Evolutionary conservation across 1,140 invertebrate species (phyloP).

Genomic region (Coenobita brevimanus): DNA sequence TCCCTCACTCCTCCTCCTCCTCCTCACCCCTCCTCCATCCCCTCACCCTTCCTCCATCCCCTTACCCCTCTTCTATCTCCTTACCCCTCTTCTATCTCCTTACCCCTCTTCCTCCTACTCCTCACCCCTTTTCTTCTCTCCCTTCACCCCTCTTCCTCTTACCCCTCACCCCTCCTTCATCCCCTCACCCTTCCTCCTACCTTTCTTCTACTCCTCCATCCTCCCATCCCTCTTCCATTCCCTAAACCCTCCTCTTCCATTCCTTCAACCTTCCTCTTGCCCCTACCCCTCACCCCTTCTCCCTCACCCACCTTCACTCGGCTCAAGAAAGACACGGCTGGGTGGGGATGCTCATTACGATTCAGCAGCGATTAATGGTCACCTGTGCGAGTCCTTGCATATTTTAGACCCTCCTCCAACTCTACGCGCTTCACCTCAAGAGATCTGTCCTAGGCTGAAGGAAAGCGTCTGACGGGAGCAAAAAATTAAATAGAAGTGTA

Average conservation of each 20-base stretch:
- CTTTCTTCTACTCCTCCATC: not conserved
- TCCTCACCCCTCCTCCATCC: not conserved
- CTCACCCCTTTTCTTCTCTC: not conserved
- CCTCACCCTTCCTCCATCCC: not conserved
- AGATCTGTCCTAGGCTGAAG: too few species aligned
- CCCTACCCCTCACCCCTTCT: not conserved
- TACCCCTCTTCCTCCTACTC: not conserved
- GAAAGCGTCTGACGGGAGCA: too few species aligned
- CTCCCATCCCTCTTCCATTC: not conserved
- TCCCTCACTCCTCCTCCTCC: not conserved
- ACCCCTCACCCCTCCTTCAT: not conserved
- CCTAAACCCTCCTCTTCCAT: not conserved
- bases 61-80: not conserved
- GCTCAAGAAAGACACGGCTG: not conserved
- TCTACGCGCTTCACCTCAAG: too few species aligned
- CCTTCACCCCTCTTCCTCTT: not conserved
- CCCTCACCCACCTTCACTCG: not conserved
- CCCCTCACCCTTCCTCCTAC: not conserved
- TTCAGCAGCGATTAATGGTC: conserved; percentile 61
- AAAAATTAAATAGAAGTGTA: too few species aligned
- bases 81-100: not conserved
- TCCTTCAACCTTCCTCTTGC: not conserved
- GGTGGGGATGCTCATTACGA: conserved; percentile 49
- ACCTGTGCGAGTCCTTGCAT: conserved; percentile 49
- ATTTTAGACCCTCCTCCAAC: conserved; percentile 45